Evolutionary conservation across 2,113 vertebrate genomes (phyloP), one percentile per base, ranked within the genome.

Genomic region (Patagioenas fasciata): DNA sequence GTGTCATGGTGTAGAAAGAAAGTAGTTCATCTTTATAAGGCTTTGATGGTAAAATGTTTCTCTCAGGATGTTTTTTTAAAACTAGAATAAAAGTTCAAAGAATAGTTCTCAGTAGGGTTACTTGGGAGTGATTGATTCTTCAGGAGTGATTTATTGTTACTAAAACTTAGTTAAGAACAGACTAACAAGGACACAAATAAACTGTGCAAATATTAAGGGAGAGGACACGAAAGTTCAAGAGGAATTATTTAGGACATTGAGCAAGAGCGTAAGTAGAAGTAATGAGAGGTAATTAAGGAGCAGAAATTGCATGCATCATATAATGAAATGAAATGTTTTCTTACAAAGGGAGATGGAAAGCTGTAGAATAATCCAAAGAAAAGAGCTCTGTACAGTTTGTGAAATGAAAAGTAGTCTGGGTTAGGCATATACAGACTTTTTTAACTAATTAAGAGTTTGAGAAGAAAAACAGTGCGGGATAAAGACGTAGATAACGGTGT

Each of bases 211-310:
- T 93, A 85, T 89, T 83, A 83, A 90, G 56, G 34, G 32, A 92
- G 57, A 80, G 71, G 34, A 51, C 57, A 48, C 29, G 57, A 64
- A 71, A 53, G 36, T 81, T 92, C 77, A 81, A 64, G 80, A 89
- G 51, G 69, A 92, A 75, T 92, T 86, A 74, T 88, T 92, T 42
- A 82, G 71, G 58, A 70, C 12, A 50, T 80, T 12, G 51, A 89
- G 26, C 23, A 73, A 50, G 58, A 64, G 23, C 0, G 0, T 85
- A 81, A 89, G 54, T 62, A 58, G 82, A 73, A 70, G 64, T 83
- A 92, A 94, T 70, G 48, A 79, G 61, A 73, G 24, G 31, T 89
- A 95, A 89, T 89, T 95, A 94, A 88, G 71, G 67, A 94, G 51
- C 31, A 91, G 79, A 88, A 91, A 90, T 80, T 88, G 51, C 38